phyloP scores from a whole-genome alignment of 2,113 vertebrate species.

The Gasterosteus nipponicus region DNA sequence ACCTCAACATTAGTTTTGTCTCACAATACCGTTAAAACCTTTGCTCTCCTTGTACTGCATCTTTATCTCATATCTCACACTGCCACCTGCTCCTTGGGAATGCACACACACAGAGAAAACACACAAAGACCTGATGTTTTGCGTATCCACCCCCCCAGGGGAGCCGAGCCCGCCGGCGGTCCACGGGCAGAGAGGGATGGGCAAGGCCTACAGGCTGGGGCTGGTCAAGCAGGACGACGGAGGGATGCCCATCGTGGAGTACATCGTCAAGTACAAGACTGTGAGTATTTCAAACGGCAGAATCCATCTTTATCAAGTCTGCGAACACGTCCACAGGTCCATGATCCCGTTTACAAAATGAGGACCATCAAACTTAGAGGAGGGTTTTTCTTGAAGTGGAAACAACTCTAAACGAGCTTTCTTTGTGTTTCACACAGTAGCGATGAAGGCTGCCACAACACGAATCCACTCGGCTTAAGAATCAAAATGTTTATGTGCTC shows the following conservation, averaged over 20 bases:
- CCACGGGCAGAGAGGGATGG: conserved; percentile 93
- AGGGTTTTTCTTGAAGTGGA: not conserved
- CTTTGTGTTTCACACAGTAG: conserved; percentile 26
- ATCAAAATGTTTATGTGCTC: conserved; percentile 33
- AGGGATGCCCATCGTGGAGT: conserved; percentile 96
- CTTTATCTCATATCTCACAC: conserved; percentile 61
- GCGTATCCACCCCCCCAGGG: conserved; percentile 75
- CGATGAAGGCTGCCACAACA: not conserved
- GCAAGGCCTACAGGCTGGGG: conserved; percentile 93
- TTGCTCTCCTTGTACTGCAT: conserved; percentile 40
- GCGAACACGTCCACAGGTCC: not conserved
- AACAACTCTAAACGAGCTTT: not conserved
- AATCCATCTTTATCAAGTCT: not conserved
- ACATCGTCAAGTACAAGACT: conserved; percentile 96
- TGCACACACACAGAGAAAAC: conserved; percentile 4
- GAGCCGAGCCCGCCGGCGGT: conserved; percentile 96
- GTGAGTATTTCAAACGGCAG: conserved; percentile 81
- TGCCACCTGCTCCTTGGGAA: conserved; percentile 46
- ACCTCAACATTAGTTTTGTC: conserved; percentile 54
- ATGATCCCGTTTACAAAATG: not conserved
- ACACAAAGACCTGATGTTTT: conserved; percentile 21
- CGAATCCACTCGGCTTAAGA: not conserved
- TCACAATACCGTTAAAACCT: conserved; percentile 56
- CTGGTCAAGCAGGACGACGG: conserved; percentile 97
- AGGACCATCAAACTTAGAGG: not conserved